Evolutionary conservation across 2,113 vertebrate genomes (phyloP).

Genomic region (Lagopus leucura): DNA sequence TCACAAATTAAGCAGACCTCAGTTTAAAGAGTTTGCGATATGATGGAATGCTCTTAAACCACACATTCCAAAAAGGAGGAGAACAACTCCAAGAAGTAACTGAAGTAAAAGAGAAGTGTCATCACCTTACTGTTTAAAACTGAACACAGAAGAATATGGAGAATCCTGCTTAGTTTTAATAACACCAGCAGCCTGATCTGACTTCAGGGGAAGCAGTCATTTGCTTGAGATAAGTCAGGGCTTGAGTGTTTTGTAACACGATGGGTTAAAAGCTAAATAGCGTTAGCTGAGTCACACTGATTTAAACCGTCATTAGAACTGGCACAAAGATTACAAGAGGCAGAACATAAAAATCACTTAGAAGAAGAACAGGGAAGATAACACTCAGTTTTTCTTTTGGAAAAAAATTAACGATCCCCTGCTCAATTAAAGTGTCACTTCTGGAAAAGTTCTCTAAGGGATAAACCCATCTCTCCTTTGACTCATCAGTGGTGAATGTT

Average conservation of each 20-base stretch:
- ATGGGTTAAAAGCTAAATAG: constrained; percentile 29
- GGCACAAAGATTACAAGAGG: constrained; percentile 10
- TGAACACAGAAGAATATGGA: not conserved
- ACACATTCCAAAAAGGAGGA: constrained; percentile 36
- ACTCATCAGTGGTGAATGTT: not conserved
- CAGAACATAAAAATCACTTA: not conserved
- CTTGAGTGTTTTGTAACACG: not conserved
- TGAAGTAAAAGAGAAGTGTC: constrained; percentile 47
- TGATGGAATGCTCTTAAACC: constrained; percentile 61
- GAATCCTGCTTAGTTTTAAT: constrained; percentile 45
- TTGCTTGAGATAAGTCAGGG: constrained; percentile 51
- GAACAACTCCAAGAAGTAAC: constrained; percentile 46
- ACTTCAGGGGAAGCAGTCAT: constrained; percentile 20
- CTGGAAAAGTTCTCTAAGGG: not conserved
- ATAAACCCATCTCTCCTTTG: not conserved
- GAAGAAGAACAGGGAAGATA: not conserved
- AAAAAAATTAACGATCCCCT: not conserved
- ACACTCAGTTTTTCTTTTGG: not conserved
- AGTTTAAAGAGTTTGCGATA: constrained; percentile 29
- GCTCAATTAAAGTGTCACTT: not conserved
- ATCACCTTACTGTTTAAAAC: constrained; percentile 61
- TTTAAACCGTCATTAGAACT: not conserved
- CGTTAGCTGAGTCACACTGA: constrained; percentile 27
- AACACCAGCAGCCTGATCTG: constrained; percentile 22
- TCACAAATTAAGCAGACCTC: constrained; percentile 44